Base-by-base conservation (phyloP, 2,113 vertebrate species). In the Antidorcas marsupialis region DNA sequence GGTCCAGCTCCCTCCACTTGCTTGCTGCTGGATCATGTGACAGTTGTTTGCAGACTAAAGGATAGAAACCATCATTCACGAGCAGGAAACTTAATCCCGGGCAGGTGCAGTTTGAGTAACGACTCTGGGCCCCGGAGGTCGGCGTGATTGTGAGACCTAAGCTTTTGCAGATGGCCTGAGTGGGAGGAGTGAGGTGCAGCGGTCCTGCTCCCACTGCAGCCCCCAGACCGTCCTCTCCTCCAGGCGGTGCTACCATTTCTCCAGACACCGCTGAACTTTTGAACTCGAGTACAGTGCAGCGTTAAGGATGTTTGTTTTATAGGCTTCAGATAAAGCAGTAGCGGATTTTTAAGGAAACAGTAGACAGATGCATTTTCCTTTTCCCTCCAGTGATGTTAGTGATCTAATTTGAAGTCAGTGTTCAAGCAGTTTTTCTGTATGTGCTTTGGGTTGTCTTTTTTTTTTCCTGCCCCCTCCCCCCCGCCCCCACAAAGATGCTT, bases 51-150 rank as follows among this genome's bases (percentile, higher is more conserved):
- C 89, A 91, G 98, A 89, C 92, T 4, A 79, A 97, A 97, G 96
- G 94, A 95, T 97, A 97, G 74, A 96, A 97, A 94, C 98, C 96
- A 97, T 99, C 98, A 79, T 96, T 99, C 98, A 83, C 95, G 93
- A 43, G 94, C 98, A 98, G 98, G 98, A 97, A 98, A 91, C 96
- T 98, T 98, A 98, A 99, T 98, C 98, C 97, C 33, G 87, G 1
- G 53, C 98, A 99, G 99, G 98, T 99, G 99, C 98, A 93, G 97
- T 96, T 89, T 98, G 98, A 98, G 97, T 87, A 97, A 74, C 93
- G 98, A 11, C 91, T 93, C 79, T 62, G 87, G 91, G 87, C 97
- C 98, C 95, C 92, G 95, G 96, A 98, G 99, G 98, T 99, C 97
- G 93, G 16, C 62, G 33, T 16, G 91, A 79, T 93, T 94, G 96